Base-by-base conservation (phyloP, 2,888 invertebrate species). In the Cantharis lateralis region DNA sequence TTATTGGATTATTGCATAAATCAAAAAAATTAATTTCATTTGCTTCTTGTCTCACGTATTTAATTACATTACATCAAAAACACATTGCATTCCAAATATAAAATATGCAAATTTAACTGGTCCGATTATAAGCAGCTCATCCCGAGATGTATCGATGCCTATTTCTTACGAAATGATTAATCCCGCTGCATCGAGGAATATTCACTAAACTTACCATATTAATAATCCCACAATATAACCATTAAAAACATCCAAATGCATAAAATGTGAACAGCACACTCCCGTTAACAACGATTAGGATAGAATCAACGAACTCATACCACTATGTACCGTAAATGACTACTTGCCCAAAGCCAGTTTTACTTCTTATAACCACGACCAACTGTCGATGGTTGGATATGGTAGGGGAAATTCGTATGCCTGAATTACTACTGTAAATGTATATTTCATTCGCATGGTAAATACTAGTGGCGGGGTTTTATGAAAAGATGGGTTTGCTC, bases 301-400 rank as follows among this genome's bases (percentile, higher is more conserved):
- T 48, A 48, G 48, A 48, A 48, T 48, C 48, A 48, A 48, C 48
- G 48, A 48, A 48, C 48, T 48, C 48, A 48, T 48, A 48, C n/a
- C 48, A 48, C 48, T 48, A 48, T 48, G 48, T 48, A 48, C 48
- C 48, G 48, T 48, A 48, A 48, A 48, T 48, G 76, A 78, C 77
- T 78, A 71, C 68, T 74, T 68, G 69, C 71, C 77, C 75, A 72
- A 74, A 75, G 73, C 72, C 73, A 66, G 79, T 77, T 73, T 74
- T 66, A 77, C 72, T 79, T 76, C 76, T 74, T 79, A 79, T 79
- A 79, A 77, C 74, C 70, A 70, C 77, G 71, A 72, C 75, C 78
- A 77, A 69, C 79, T 79, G 79, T 70, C 75, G 62, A 75, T 79
- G 77, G 77, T 71, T 66, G 70, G 68, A 63, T 63, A 66, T 79